Evolutionary conservation across 1,140 invertebrate genomes (phyloP), one percentile per base, ranked within the genome.

Genomic region (Hirudo medicinalis): DNA sequence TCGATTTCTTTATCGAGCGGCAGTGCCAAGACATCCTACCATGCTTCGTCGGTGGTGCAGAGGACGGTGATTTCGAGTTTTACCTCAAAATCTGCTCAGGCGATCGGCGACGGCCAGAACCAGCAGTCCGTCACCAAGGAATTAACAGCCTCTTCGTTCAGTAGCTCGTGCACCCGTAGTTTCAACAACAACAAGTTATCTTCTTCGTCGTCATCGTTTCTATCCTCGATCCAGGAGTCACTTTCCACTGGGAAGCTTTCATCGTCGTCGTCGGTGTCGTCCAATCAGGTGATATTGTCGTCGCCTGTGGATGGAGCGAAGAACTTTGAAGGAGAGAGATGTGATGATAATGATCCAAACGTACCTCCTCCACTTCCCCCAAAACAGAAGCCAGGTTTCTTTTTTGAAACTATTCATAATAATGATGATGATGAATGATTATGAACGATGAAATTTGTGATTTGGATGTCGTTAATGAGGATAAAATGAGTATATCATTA

Each of bases 361-460:
- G 86, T 87, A 80, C 91, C 91, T 70, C 92, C 92, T 57, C 92
- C 92, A 67, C 82, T 94, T 72, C 92, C 92, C 29, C 86, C 89
- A 0, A 94, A 94, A 82, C 92, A 92, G 81, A 90, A 89, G 80
- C 89, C 94, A 84, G 92, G 92, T 95, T 87, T 90, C 90, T 78
- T 25, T 72, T 25, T 9, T 49, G 13, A 71, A 36, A 36, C 9
- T 68, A 9, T 27, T 15, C n/a, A n/a, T 25, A n/a, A 6, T 25
- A 19, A 36, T 68, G 67, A 68, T 13, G 22, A 49, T 13, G 29
- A 22, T 63, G 54, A 57, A 9, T 25, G 54, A 57, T n/a, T 25
- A 25, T n/a, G 2, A 20, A 25, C 5, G 29, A 11, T 22, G 19
- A 63, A 63, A 15, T 13, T 13, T 63, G 19, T 22, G 9, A 32